Conservation (phyloP, 2,797 vertebrate species). For the Coreius guichenoti region DNA sequence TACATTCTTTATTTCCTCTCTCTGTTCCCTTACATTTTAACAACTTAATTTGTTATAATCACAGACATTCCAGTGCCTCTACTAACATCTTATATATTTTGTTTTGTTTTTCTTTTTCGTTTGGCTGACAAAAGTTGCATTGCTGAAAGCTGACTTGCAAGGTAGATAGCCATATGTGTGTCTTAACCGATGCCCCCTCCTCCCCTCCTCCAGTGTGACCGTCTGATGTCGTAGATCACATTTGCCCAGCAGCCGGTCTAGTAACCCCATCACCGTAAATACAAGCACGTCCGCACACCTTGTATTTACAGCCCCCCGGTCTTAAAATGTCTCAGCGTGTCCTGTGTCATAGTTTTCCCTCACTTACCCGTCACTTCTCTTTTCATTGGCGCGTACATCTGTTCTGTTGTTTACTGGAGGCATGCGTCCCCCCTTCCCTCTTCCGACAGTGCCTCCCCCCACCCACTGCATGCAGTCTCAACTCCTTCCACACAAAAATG, state of each 20-base stretch:
- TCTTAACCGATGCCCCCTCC: conserved; percentile 67
- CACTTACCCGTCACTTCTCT: conserved; percentile 64
- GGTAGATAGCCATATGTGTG: conserved; percentile 86
- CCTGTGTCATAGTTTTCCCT: conserved; percentile 55
- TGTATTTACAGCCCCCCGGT: conserved; percentile 71
- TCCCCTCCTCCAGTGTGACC: conserved; percentile 42
- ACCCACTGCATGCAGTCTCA: conserved; percentile 57
- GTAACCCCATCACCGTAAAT: conserved; percentile 59
- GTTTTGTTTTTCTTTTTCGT: conserved; percentile 89
- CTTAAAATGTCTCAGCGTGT: conserved; percentile 45
- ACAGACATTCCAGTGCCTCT: conserved; percentile 87
- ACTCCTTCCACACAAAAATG: conserved; percentile 19
- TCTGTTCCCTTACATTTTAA: conserved; percentile 62
- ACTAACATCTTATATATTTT: conserved; percentile 95
- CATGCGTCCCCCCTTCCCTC: conserved; percentile 53
- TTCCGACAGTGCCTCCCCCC: conserved; percentile 27
- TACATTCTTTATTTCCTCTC: conserved; percentile 33
- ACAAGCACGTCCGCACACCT: conserved; percentile 61
- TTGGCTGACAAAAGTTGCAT: conserved; percentile 90
- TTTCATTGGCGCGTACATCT: conserved; percentile 62
- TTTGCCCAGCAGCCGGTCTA: conserved; percentile 52
- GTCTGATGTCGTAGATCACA: conserved; percentile 59
- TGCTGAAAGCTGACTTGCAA: conserved; percentile 96
- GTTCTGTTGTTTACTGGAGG: conserved; percentile 65
- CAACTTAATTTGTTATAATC: conserved; percentile 74